These are phyloP conservation scores for Pseudomyrmex cubaensis DNA, from an alignment of 1,140 invertebrate genomes.

Conservation along the genomic window DNA sequence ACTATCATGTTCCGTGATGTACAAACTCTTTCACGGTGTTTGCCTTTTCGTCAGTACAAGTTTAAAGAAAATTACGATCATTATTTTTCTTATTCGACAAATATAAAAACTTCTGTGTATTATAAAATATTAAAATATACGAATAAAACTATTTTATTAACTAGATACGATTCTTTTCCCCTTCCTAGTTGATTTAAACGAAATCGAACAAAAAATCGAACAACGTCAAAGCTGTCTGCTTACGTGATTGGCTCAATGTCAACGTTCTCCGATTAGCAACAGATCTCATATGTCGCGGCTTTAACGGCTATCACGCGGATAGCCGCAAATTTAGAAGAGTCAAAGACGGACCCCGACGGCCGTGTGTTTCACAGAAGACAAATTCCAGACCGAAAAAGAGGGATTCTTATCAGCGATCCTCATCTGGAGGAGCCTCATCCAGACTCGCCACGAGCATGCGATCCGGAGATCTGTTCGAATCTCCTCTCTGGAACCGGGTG, in stretches of 20 bases:
- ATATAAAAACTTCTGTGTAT: neutral
- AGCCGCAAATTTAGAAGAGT: constrained; percentile 4
- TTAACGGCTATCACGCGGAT: constrained; percentile 9
- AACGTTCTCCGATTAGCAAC: neutral
- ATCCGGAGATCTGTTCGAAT: constrained; percentile 64
- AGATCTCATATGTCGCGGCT: constrained; percentile 1
- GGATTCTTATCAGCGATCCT: constrained; percentile 72
- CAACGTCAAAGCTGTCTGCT: neutral
- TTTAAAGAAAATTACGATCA: too few relatives aligned
- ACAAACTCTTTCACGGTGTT: neutral
- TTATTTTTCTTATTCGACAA: too few relatives aligned
- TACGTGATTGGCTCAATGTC: neutral
- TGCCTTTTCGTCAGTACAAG: neutral
- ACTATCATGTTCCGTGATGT: constrained; percentile 8
- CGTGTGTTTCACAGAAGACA: constrained; percentile 60
- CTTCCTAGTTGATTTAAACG: neutral
- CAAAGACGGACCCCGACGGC: neutral
- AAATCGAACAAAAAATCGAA: neutral
- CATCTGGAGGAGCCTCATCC: constrained; percentile 64
- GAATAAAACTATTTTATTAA: neutral
- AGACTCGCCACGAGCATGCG: constrained; percentile 57
- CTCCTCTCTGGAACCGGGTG: constrained; percentile 18
- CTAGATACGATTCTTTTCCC: neutral
- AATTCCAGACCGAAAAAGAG: constrained; percentile 67
- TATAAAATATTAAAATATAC: neutral